Conservation (phyloP, 1,140 invertebrate species). For the Archivesica marissinica region DNA sequence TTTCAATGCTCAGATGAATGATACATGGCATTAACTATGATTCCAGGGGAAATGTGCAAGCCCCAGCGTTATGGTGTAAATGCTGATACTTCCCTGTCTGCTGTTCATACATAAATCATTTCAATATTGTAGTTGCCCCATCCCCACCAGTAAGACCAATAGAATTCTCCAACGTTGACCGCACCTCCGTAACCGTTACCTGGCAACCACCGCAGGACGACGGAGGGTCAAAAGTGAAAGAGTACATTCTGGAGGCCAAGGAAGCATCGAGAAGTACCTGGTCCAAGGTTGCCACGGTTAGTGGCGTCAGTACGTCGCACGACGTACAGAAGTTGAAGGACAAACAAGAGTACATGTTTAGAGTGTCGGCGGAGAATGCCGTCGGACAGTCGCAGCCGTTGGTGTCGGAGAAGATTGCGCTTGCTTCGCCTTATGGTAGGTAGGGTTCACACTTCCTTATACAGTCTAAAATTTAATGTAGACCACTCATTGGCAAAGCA, state of each 20-base stretch:
- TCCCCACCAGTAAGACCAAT: conserved; percentile 94
- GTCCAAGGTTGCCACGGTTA: conserved; percentile 93
- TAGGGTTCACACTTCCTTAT: no score
- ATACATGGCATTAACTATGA: no score
- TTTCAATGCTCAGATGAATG: no score
- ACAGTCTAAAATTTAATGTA: no score
- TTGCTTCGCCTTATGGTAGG: conserved; percentile 89
- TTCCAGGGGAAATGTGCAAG: no score
- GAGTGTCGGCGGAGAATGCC: conserved; percentile 95
- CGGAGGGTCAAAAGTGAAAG: conserved; percentile 97
- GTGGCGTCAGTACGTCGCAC: conserved; percentile 70
- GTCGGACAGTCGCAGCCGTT: conserved; percentile 94
- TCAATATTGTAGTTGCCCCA: conserved; percentile 85
- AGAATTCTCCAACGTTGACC: conserved; percentile 82
- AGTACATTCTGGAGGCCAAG: conserved; percentile 97
- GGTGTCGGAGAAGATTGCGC: conserved; percentile 93
- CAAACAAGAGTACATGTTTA: conserved; percentile 81
- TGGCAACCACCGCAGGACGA: conserved; percentile 99
- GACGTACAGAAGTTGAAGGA: conserved; percentile 90
- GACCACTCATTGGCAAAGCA: no score
- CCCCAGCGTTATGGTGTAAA: no score
- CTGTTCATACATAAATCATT: no score
- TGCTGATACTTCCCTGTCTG: no score
- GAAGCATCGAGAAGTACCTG: conserved; percentile 89
- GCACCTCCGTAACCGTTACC: conserved; percentile 92